Base-by-base conservation (phyloP, 92 coral and sea anemone species). In the Porites rus region DNA sequence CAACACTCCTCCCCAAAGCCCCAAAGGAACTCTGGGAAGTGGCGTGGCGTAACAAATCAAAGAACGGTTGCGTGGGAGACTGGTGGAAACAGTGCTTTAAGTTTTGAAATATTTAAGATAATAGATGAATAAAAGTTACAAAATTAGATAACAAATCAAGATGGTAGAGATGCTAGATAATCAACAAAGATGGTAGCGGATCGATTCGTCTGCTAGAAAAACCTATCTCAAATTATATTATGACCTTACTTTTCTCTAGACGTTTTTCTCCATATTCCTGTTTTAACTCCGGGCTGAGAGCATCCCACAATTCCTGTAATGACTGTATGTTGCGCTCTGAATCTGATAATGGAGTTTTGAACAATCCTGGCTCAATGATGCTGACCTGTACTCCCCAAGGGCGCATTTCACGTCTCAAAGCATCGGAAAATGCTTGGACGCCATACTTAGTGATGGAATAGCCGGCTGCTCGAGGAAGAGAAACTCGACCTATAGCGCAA, bases 361-460 rank as follows among this genome's bases (percentile, higher is more conserved):
- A 93, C 69, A 85, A 79, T 0, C 96, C 96, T 5, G 94, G 96
- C 14, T 93, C 96, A 51, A 93, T 74, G 18, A 93, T 85, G 74
- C 85, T 72, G 76, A 91, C 90, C 72, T 24, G 74, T n/a, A 93
- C 77, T n/a, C 80, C 91, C 88, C 92, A 93, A 24, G 88, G 88
- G 64, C 83, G 78, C 87, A 93, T 80, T 82, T 93, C 96, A 7
- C 90, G 88, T 66, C 96, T 90, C 74, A 93, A 68, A 17, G 94
- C 96, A 82, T 93, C 96, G 0, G 94, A 91, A 61, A 93, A 93
- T 28, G 93, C 96, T 64, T 93, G 93, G 25, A 93, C 94, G 12
- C 93, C 96, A 80, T 85, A 93, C 38, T 93, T 93, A 59, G 80
- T 87, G 74, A 86, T 22, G 19, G 83, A 86, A 56, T 93, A 93